phyloP scores from a whole-genome alignment of 23 tunicate genomes.

The Trididemnum miniatum region DNA sequence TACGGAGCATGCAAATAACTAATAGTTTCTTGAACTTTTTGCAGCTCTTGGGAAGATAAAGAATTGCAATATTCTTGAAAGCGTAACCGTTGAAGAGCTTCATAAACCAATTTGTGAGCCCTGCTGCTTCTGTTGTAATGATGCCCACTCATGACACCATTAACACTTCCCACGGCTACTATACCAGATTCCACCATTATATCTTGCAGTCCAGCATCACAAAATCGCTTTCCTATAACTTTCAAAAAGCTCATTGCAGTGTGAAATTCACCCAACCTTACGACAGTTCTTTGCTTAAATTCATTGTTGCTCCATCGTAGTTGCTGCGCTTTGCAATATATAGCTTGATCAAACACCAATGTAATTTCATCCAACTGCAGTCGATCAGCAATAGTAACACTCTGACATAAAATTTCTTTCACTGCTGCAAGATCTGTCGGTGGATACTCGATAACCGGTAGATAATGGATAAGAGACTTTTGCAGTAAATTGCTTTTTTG shows the following conservation, averaged over 20 bases:
- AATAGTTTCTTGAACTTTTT: background rate
- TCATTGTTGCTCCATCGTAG: background rate
- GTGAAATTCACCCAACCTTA: background rate
- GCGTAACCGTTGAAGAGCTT: background rate
- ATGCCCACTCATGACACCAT: slow-evolving; percentile 6
- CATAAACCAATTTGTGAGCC: background rate
- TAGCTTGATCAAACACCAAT: background rate
- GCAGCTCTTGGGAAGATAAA: background rate
- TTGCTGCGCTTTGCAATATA: slow-evolving; percentile 10
- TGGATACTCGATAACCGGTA: background rate
- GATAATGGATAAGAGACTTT: background rate
- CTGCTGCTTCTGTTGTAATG: background rate
- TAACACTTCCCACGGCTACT: background rate
- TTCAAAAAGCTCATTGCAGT: background rate
- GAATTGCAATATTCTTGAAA: background rate
- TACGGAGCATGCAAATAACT: background rate
- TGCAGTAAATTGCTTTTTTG: background rate
- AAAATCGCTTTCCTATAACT: background rate
- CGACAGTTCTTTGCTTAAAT: background rate
- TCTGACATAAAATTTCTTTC: background rate
- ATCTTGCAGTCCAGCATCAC: slow-evolving; percentile 12
- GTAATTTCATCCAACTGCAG: background rate
- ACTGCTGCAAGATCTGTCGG: background rate
- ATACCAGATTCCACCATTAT: background rate
- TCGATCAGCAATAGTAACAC: background rate